These are phyloP conservation scores for Lerema accius DNA, from an alignment of 1,140 invertebrate genomes.

Conservation along the genomic window DNA sequence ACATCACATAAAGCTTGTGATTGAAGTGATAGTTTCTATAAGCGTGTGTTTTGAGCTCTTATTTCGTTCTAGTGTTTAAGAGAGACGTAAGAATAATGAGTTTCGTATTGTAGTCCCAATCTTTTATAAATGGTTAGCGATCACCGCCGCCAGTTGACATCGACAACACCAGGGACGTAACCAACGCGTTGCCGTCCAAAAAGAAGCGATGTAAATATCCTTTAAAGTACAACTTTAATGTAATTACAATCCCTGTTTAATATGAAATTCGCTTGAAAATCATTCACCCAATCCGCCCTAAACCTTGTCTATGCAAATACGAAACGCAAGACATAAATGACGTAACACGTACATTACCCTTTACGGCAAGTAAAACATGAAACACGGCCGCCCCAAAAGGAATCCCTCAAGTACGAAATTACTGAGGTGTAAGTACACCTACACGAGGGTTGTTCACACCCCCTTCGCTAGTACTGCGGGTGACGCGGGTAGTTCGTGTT, in stretches of 20 bases:
- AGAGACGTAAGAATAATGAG: too few species aligned
- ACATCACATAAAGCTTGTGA: too few species aligned
- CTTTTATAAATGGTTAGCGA: too few species aligned
- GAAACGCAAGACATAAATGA: conserved; percentile 1
- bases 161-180: too few species aligned
- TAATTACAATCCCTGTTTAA: not conserved
- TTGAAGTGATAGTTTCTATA: too few species aligned
- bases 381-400: conserved; percentile 26
- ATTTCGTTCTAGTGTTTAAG: too few species aligned
- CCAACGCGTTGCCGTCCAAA: too few species aligned
- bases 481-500: conserved; percentile 15
- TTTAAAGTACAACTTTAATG: too few species aligned
- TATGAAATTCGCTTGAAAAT: not conserved
- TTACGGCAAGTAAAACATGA: conserved; percentile 10
- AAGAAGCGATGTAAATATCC: too few species aligned
- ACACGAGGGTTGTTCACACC: conserved; percentile 25
- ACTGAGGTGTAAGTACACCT: conserved; percentile 24
- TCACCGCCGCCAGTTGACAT: too few species aligned
- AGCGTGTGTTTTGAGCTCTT: too few species aligned
- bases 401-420: conserved; percentile 33
- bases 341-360: not conserved
- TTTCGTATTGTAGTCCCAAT: too few species aligned
- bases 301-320: not conserved
- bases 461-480: conserved; percentile 11
- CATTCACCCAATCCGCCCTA: not conserved